These are phyloP conservation scores for Anagrus nilaparvatae DNA, from an alignment of 1,140 invertebrate species.

Conservation along the genomic window DNA sequence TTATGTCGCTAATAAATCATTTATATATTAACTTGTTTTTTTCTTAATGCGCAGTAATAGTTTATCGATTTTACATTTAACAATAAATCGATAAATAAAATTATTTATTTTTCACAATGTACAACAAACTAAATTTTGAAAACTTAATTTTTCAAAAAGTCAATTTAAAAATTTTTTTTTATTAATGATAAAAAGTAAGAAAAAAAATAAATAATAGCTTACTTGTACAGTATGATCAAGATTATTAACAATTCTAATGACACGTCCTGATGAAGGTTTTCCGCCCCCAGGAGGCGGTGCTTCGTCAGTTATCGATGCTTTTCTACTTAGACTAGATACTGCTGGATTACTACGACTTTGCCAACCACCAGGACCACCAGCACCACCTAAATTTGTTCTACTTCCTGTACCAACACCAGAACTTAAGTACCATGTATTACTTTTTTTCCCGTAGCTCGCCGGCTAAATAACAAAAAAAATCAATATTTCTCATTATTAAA, in stretches of 20 bases:
- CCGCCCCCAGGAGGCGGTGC: constrained; percentile 56
- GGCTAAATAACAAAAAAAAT: constrained; percentile 49
- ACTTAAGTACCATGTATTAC: constrained; percentile 73
- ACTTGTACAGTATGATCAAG: constrained; percentile 84
- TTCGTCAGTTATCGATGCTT: constrained; percentile 48
- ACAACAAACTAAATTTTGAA: no score
- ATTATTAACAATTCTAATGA: constrained; percentile 86
- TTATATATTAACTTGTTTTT: no score
- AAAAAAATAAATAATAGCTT: no score
- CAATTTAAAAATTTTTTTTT: no score
- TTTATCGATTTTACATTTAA: no score
- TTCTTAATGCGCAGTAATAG: no score
- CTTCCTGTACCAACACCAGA: constrained; percentile 38
- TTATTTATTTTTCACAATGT: no score
- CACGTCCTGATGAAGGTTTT: constrained; percentile 70
- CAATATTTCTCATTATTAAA: neutral
- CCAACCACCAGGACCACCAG: constrained; percentile 46
- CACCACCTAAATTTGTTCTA: constrained; percentile 42
- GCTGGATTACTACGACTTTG: constrained; percentile 61
- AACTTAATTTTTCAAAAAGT: no score
- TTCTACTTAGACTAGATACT: constrained; percentile 54
- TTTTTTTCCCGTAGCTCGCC: constrained; percentile 78
- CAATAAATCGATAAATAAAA: no score
- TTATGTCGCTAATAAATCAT: no score
- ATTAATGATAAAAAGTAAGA: no score